Evolutionary conservation across 2,888 invertebrate genomes (phyloP), one percentile per base, ranked within the genome.

Genomic region (Tetropium fuscum): DNA sequence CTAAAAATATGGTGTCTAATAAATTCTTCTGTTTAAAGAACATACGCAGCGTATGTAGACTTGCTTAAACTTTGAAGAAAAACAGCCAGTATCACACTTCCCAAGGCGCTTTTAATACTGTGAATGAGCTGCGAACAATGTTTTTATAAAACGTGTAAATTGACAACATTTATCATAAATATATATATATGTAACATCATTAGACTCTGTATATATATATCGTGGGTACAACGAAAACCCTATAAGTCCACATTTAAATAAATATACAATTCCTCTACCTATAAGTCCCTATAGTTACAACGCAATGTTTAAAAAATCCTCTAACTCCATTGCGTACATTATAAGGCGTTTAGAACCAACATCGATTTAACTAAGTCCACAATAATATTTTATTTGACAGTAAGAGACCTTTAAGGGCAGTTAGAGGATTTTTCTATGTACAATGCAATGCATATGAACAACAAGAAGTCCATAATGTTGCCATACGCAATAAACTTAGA

Each of bases 101-200:
- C 27, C 10, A 49, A 40, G 51, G 51, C 51, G 40, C 27, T 40
- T 27, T 51, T 51, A 51, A 51, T 51, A 51, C 51, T 51, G 49
- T 49, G 38, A 22, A 38, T 49, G 49, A 49, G 49, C 49, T 49
- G 51, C 51, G 38, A 40, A 51, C 25, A 22, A n/a, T n/a, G 7
- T 51, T 11, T 27, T 40, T 51, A 38, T 51, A 51, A 51, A 51
- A 8, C 22, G 51, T 51, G 40, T 51, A 51, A 51, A 51, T 51
- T 51, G 51, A 51, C 51, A 51, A 51, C 51, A 38, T 40, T 49
- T 15, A 40, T 15, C 18, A 40, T 20, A 40, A 18, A 36, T 40
- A 49, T 51, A 11, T 25, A 11, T 10, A 5, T 15, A 38, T 11
- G 22, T 25, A 51, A 51, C 40, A 40, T 27, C 40, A 3, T 48